Evolutionary conservation across 2,797 vertebrate species (phyloP), one percentile per base, ranked within the genome.

Genomic region (Delichon dasypus): DNA sequence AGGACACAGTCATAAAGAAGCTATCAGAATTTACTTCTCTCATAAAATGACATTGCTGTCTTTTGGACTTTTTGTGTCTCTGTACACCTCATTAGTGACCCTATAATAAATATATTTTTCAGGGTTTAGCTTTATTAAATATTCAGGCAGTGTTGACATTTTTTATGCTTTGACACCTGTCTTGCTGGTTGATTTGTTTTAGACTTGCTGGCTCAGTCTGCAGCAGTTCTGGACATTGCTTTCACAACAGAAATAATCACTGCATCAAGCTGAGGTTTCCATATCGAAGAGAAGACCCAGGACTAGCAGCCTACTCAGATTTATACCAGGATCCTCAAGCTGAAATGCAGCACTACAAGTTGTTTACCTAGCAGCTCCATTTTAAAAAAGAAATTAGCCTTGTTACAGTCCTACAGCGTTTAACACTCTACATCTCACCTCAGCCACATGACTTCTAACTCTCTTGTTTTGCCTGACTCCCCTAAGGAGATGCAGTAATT

Each of bases 401-500:
- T 91, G 77, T 85, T 96, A 67, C 18, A 66, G 48, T 82, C 50
- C 79, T 92, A 54, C 4, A 8, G 90, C 30, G 20, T 82, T 87
- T 92, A 95, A 94, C 38, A 72, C 82, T 88, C 60, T 20, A 22
- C 50, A 66, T 88, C 86, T 93, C 85, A 84, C 96, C 91, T 96
- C 94, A 89, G 73, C 70, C 84, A 92, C 78, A 79, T 2, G 25
- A 70, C 78, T 72, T 91, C 91, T 84, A 94, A 92, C 90, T 88
- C 55, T 80, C 90, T 93, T n/a, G 5, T 95, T 95, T 88, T 94
- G 87, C 95, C 73, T 48, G 34, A 74, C 88, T 95, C 95, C 98
- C 97, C 97, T 94, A 96, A 95, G 97, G 98, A 97, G 96, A 96
- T 10, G 58, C 88, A 88, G 95, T 98, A 98, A 98, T 98, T 98